Evolutionary conservation across 2,888 invertebrate genomes (phyloP), one percentile per base, ranked within the genome.

Genomic region (Drosophila affinis): DNA sequence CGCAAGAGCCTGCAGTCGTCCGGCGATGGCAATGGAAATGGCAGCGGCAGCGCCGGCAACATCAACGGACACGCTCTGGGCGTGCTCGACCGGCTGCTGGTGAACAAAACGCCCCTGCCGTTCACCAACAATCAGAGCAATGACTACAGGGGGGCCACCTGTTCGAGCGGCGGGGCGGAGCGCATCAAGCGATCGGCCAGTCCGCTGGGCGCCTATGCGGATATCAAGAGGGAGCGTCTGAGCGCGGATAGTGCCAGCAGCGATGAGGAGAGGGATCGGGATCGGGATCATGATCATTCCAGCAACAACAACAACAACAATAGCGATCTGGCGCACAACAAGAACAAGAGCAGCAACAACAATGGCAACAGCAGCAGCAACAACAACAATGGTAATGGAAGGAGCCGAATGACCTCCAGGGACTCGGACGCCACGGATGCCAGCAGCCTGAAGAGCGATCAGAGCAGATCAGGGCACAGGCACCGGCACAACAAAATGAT

Each of bases 1-100:
- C 93, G 96, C 83, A 96, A 96, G 78, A 96, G 95, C 79, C 93
- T 97, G 72, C 81, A 93, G 90, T 87, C 63, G 93, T 93, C 92
- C 48, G 77, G 73, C 48, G 79, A 85, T 29, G 39, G 54, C 24
- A 56, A 55, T 9, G 62, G 62, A 14, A 62, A 91, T 70, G 93
- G 81, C 49, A 56, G 45, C 27, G 57, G 32, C 14, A 56, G 57
- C 44, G 68, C 39, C n/a, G 45, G 64, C 64, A 67, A 60, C 39
- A 49, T 56, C 64, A 67, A 62, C 39, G 39, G 39, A 39, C 47
- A 57, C 44, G 44, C 54, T 24, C 21, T 44, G 54, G 44, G 44
- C n/a, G 44, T 95, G 80, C 92, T 95, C 77, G 95, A 95, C 80
- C 95, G 95, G 88, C 55, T 91, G 80, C 92, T 95, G 62, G 95